Base-by-base conservation (phyloP, 2,113 vertebrate species). In the Vireo altiloquus region DNA sequence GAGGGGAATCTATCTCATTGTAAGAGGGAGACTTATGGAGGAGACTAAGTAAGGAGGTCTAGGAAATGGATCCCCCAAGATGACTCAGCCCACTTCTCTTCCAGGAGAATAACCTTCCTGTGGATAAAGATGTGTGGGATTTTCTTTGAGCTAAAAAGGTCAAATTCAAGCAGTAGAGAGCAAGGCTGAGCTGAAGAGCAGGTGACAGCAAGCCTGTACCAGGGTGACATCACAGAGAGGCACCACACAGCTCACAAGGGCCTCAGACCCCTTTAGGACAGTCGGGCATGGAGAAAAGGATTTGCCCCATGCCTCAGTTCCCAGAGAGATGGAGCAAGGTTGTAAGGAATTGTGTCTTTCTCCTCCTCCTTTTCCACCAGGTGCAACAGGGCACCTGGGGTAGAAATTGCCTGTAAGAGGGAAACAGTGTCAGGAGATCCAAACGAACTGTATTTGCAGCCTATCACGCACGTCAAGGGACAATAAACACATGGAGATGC, bases 161-260 rank as follows among this genome's bases (percentile, higher is more conserved):
- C 30, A 60, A 19, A 49, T 82, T 54, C 30, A 61, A 0, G 0
- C 15, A 33, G 19, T 0, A 42, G n/a, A 35, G 30, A 59, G 30
- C 4, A n/a, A 50, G 28, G 47, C 24, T n/a, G 49, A 42, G 44
- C 18, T 87, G 56, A 37, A 61, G 31, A 42, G 42, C 2, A 2
- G n/a, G 46, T 42, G 30, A 39, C 18, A 39, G 24, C 31, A 66
- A 54, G 3, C 6, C 17, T 4, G 24, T 20, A 24, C 16, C 21
- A 28, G 25, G 22, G 14, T 66, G 61, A 27, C 57, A 54, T 15
- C 44, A 9, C 2, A 27, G 37, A 89, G 50, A 49, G 35, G 20
- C 21, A 49, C 9, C 31, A 16, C 3, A 4, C 18, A 53, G 4
- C 19, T 25, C 33, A 3, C 1, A 0, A 33, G 61, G 25, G 23